These are phyloP conservation scores for Anoura caudifer DNA, from an alignment of 2,113 vertebrate species.

Conservation along the genomic window DNA sequence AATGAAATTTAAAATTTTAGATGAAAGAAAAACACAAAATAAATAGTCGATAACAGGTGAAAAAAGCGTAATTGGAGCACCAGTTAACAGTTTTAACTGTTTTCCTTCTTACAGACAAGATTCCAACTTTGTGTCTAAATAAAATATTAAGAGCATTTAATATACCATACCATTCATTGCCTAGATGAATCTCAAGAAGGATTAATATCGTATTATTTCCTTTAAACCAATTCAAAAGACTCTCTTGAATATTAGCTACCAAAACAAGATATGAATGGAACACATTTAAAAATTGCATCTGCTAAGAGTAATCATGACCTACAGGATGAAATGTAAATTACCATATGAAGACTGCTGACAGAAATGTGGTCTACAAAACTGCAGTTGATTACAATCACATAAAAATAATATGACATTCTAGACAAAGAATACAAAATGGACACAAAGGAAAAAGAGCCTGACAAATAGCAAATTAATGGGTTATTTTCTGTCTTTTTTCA, in stretches of 20 bases:
- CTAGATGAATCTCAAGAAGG: background rate
- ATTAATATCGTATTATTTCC: background rate
- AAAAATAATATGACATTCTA: background rate
- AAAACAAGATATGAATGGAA: background rate
- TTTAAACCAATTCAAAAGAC: background rate
- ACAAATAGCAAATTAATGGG: background rate
- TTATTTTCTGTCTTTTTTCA: conserved; percentile 14
- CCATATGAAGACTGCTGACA: background rate
- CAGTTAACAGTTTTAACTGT: background rate
- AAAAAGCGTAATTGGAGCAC: background rate
- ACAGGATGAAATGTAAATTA: background rate
- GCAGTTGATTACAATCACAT: background rate
- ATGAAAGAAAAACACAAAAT: background rate
- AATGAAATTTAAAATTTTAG: background rate
- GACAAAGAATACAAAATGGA: background rate
- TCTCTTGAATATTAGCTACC: background rate
- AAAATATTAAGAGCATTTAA: background rate
- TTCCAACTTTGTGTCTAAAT: background rate
- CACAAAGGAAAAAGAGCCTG: background rate
- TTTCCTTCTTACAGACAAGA: background rate
- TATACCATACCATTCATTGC: background rate
- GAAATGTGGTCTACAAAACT: background rate
- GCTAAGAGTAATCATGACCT: background rate
- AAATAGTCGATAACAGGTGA: background rate
- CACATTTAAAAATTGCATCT: background rate